phyloP scores from a whole-genome alignment of 2,888 invertebrate species.

The Entomobrya proxima region DNA sequence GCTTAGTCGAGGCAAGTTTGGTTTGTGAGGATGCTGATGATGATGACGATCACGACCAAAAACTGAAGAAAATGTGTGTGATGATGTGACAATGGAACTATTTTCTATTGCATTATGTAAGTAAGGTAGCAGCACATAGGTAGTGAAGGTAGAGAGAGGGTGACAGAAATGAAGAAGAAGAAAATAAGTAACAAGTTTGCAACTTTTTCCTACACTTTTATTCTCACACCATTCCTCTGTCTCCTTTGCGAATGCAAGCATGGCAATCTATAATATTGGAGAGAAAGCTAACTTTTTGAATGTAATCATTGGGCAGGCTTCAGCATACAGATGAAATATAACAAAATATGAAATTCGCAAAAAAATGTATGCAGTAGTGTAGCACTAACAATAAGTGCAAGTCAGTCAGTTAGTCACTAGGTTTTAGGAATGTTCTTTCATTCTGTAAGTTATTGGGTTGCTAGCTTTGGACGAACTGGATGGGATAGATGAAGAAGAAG shows the following conservation, averaged over 20 bases:
- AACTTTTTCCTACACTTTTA: slow-evolving; percentile 26
- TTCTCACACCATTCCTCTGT: background rate
- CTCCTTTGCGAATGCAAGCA: background rate
- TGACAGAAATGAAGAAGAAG: background rate
- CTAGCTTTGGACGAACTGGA: background rate
- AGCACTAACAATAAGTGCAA: background rate
- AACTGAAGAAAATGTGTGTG: too few species aligned
- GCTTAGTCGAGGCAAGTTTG: too few species aligned
- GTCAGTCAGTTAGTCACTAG: background rate
- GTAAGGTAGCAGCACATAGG: too few species aligned
- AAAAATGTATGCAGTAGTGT: background rate
- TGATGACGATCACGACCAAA: too few species aligned
- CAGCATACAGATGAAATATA: too few species aligned
- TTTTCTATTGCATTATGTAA: too few species aligned
- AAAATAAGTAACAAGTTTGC: slow-evolving; percentile 28
- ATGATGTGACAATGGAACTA: too few species aligned
- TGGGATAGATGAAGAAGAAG: too few species aligned
- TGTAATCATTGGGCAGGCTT: slow-evolving; percentile 32
- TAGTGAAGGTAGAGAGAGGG: background rate
- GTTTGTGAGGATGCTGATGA: too few species aligned
- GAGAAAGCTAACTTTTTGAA: slow-evolving; percentile 52
- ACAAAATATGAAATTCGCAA: background rate
- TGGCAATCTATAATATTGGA: too few species aligned
- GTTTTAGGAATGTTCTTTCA: background rate
- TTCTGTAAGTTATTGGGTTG: background rate